Conservation (phyloP, 2,888 invertebrate genomes). For the Heliconius hortense region DNA sequence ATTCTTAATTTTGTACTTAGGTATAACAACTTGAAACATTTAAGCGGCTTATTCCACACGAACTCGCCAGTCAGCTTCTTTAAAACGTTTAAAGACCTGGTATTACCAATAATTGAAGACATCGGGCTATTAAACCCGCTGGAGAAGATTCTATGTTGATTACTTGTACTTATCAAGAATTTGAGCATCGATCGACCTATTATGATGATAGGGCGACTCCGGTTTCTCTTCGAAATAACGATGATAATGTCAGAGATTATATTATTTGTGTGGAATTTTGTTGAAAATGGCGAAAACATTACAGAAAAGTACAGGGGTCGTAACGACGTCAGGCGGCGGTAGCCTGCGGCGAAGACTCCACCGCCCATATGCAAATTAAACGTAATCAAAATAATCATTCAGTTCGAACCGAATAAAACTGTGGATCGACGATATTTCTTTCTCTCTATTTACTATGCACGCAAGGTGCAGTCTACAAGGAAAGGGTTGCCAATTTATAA, state of each 20-base stretch:
- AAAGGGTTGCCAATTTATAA: constrained; percentile 53
- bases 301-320: constrained; percentile 81
- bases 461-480: constrained; percentile 56
- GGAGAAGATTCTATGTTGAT: constrained; percentile 77
- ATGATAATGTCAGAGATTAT: constrained; percentile 81
- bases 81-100: constrained; percentile 75
- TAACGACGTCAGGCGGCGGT: constrained; percentile 66
- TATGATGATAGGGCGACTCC: constrained; percentile 71
- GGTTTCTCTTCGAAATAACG: constrained; percentile 79
- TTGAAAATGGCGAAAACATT: constrained; percentile 82
- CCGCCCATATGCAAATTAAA: constrained; percentile 80
- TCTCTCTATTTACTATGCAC: constrained; percentile 50
- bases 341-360: constrained; percentile 64
- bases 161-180: constrained; percentile 80
- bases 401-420: constrained; percentile 60
- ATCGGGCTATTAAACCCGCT: constrained; percentile 70
- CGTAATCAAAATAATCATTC: constrained; percentile 82
- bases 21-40: constrained; percentile 21
- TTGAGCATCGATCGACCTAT: constrained; percentile 73
- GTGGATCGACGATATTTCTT: constrained; percentile 55
- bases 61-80: constrained; percentile 71
- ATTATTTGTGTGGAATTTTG: constrained; percentile 81
- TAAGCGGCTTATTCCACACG: constrained; percentile 20
- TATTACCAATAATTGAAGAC: constrained; percentile 80
- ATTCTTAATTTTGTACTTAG: constrained; percentile 18